Percentiles rank a stretch among this genome's conserved stretches.
phyloP scores from a whole-genome alignment of 2,888 invertebrate genomes.

The Patella pellucida region DNA sequence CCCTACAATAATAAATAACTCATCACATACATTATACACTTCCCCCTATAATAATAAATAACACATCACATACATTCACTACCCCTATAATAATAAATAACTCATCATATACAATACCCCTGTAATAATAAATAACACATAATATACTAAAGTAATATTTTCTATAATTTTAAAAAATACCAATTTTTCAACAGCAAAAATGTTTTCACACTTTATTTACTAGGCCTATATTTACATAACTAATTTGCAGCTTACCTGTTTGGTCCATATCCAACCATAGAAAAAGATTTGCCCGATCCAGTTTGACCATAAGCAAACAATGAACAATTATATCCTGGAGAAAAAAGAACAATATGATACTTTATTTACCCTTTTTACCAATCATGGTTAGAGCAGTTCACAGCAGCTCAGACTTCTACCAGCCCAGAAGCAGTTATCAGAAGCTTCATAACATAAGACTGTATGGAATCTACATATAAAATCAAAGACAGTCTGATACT shows the following conservation, averaged over 20 bases:
- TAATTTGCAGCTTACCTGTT: slow-evolving; percentile 62
- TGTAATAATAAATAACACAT: too few relatives aligned
- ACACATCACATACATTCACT: too few relatives aligned
- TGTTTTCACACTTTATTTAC: background rate
- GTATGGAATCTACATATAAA: too few relatives aligned
- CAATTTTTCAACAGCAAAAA: background rate
- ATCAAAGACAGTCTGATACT: too few relatives aligned
- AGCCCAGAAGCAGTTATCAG: too few relatives aligned
- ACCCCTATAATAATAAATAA: too few relatives aligned
- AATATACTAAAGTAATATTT: too few relatives aligned
- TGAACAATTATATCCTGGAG: slow-evolving; percentile 71
- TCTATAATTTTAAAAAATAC: background rate
- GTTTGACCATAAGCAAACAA: slow-evolving; percentile 72
- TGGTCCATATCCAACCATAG: slow-evolving; percentile 70
- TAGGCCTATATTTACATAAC: background rate
- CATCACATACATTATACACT: slow-evolving; percentile 63
- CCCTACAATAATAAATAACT: too few relatives aligned
- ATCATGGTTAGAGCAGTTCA: too few relatives aligned
- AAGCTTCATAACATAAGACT: too few relatives aligned
- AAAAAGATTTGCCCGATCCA: slow-evolving; percentile 71
- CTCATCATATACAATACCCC: too few relatives aligned
- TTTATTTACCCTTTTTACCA: too few relatives aligned
- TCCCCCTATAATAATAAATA: slow-evolving; percentile 63
- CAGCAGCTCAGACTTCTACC: background rate
- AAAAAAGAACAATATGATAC: background rate